Evolutionary conservation across 2,797 vertebrate species (phyloP).

Genomic region (Erethizon dorsatum): DNA sequence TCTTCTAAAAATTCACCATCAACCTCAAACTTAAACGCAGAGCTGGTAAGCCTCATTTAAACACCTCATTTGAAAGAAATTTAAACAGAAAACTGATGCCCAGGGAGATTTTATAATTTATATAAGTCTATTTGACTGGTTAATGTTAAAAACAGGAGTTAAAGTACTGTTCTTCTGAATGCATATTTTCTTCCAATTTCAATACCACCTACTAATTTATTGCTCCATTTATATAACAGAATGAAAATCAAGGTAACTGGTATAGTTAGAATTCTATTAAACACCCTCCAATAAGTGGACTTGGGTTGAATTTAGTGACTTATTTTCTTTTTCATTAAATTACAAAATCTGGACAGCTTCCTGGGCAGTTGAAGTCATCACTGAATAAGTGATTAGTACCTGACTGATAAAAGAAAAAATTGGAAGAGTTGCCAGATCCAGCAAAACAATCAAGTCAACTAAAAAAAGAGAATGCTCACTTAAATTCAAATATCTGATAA

Average conservation of each 20-base stretch:
- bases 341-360: not conserved
- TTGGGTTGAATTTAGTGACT: not conserved
- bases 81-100: slow-evolving; percentile 45
- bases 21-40: slow-evolving; percentile 36
- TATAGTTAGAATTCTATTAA: not conserved
- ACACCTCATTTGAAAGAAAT: slow-evolving; percentile 25
- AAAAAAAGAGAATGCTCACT: not conserved
- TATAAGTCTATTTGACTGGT: not conserved
- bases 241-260: slow-evolving; percentile 33
- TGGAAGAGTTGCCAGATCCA: not conserved
- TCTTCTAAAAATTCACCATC: slow-evolving; percentile 19
- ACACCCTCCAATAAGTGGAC: not conserved
- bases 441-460: not conserved
- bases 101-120: not conserved
- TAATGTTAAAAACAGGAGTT: not conserved
- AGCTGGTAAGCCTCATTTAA: not conserved
- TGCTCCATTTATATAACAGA: not conserved
- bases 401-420: not conserved
- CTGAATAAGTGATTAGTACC: not conserved
- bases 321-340: not conserved
- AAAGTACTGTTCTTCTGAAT: not conserved
- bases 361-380: not conserved
- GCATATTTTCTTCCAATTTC: slow-evolving; percentile 16
- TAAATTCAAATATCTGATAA: slow-evolving; percentile 18
- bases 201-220: not conserved